These are phyloP conservation scores for Petaurus breviceps DNA, from an alignment of 2,113 vertebrate species.

Conservation along the genomic window DNA sequence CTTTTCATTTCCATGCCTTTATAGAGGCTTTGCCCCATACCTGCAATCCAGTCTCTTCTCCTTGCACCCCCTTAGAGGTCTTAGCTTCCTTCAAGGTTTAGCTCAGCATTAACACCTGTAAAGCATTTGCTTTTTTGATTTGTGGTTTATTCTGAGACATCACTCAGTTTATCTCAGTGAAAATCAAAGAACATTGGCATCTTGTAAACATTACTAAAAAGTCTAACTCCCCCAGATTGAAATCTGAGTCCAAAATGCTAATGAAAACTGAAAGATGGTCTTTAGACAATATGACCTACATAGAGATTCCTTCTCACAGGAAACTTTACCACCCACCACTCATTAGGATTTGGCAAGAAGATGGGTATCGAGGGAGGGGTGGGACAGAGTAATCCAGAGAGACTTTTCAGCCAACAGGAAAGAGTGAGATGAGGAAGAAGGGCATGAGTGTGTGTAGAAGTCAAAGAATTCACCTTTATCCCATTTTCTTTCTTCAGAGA, in stretches of 20 bases:
- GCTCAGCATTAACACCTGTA: background rate
- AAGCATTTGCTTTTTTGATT: slow-evolving; percentile 46
- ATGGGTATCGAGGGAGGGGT: background rate
- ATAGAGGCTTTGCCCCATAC: background rate
- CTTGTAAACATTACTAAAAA: background rate
- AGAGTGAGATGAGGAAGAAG: background rate
- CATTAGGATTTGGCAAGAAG: background rate
- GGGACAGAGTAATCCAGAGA: background rate
- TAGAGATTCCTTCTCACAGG: background rate
- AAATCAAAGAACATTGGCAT: background rate
- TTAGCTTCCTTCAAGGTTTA: background rate
- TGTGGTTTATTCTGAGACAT: background rate
- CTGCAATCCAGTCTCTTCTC: background rate
- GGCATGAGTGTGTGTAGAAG: rapidly evolving
- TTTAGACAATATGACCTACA: background rate
- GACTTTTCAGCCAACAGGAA: background rate
- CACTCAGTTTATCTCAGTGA: background rate
- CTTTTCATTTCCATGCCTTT: background rate
- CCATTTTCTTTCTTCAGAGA: background rate
- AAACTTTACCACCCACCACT: background rate
- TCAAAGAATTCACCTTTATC: background rate
- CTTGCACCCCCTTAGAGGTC: background rate
- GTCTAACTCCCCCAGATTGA: rapidly evolving
- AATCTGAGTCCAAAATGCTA: background rate
- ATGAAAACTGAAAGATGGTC: no score